Base-by-base conservation (phyloP, 2,797 vertebrate genomes). In the Chelmon rostratus region DNA sequence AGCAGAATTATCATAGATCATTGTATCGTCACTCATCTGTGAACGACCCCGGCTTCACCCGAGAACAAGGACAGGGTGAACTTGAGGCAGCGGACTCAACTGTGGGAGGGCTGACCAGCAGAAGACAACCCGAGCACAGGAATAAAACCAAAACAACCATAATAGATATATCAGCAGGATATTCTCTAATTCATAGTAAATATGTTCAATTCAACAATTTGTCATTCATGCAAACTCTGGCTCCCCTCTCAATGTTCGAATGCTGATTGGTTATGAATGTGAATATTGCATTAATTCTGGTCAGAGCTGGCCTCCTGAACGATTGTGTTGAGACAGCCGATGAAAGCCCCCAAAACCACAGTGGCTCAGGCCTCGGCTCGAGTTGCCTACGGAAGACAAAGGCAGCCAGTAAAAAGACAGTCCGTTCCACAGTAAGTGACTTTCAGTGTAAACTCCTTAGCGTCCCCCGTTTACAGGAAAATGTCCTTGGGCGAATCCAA, bases 401-500 rank as follows among this genome's bases (percentile, higher is more conserved):
- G 18, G 31, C 82, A 93, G 92, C 90, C 91, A 94, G 93, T 93
- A 92, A 94, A 94, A 90, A 93, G 89, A 92, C 86, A 81, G 88
- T 90, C 89, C 75, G 77, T 92, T 92, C 90, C 82, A 88, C 88
- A 89, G 91, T 92, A 88, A 94, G 92, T 79, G 90, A 92, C 90
- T 94, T 80, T 92, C 89, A 92, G 85, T 92, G 87, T 92, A 93
- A 92, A 93, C 91, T 94, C 89, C 88, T 93, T 88, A 87, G 81
- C 61, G 64, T 91, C 90, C 90, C 90, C 88, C 81, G 70, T 91
- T 95, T 94, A 92, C 90, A 94, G 93, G 93, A 95, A 96, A 95
- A 96, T 93, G 91, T 95, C 94, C 91, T 93, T 87, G 88, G 93
- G 93, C 85, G 61, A 92, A 91, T 91, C 90, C 88, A 88, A 86